Conservation (phyloP, 2,797 vertebrate species). For the Acipenser oxyrinchus region DNA sequence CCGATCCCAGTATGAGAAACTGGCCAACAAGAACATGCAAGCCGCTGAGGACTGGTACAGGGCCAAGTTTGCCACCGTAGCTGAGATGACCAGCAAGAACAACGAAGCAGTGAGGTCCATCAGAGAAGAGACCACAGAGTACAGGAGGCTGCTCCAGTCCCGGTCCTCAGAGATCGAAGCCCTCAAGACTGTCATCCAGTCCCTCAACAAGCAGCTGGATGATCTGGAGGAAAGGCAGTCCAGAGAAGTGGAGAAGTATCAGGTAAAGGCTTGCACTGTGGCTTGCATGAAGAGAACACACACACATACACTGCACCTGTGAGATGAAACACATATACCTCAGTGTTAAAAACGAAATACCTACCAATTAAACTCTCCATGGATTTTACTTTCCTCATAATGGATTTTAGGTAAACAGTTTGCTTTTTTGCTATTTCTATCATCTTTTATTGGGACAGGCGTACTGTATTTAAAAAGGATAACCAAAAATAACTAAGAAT, state of each 20-base stretch:
- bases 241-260: conserved; percentile 67
- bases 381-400: too few species aligned
- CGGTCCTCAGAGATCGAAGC: conserved; percentile 70
- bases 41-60: conserved; percentile 69
- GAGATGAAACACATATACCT: neutral
- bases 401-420: too few species aligned
- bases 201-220: conserved; percentile 63
- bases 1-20: conserved; percentile 65
- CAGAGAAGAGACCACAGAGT: conserved; percentile 73
- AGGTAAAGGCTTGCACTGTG: conserved; percentile 44
- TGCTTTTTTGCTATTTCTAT: too few species aligned
- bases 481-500: too few species aligned
- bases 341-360: neutral
- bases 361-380: too few species aligned
- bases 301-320: neutral
- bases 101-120: conserved; percentile 66
- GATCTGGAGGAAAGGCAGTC: conserved; percentile 62
- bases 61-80: conserved; percentile 63
- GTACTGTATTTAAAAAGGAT: too few species aligned
- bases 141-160: conserved; percentile 67
- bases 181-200: conserved; percentile 65
- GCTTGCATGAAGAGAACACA: neutral
- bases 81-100: conserved; percentile 61
- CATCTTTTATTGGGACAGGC: too few species aligned
- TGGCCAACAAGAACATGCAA: conserved; percentile 70